Percentiles rank a stretch among this genome's conserved stretches.
Conservation (phyloP, 2,888 invertebrate genomes). For the Balanococcus diminutus region DNA sequence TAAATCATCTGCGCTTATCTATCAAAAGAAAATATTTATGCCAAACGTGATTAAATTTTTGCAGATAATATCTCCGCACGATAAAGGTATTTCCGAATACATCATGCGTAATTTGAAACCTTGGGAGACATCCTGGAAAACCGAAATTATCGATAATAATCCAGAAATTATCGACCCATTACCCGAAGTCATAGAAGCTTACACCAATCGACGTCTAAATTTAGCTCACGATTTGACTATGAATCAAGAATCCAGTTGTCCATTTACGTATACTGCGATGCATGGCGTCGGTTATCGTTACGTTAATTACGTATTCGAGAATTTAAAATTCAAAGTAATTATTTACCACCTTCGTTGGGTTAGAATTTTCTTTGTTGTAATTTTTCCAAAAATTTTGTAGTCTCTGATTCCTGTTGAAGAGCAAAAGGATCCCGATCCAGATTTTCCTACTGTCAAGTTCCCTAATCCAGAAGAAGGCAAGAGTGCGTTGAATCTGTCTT, state of each 20-base stretch:
- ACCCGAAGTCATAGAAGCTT: constrained; percentile 70
- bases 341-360: neutral
- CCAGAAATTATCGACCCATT: constrained; percentile 70
- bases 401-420: constrained; percentile 58
- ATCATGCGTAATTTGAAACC: constrained; percentile 82
- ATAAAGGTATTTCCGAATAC: constrained; percentile 79
- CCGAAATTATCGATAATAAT: constrained; percentile 48
- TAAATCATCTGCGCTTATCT: constrained; percentile 58
- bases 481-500: constrained; percentile 76
- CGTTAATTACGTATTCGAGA: constrained; percentile 75
- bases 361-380: neutral
- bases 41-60: neutral
- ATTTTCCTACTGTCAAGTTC: constrained; percentile 95
- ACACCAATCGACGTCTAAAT: constrained; percentile 68
- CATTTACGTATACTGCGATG: constrained; percentile 93
- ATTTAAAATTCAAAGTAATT: constrained; percentile 74
- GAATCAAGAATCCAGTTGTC: constrained; percentile 67
- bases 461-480: constrained; percentile 98
- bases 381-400: constrained; percentile 44
- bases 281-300: constrained; percentile 93
- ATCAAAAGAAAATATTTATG: neutral
- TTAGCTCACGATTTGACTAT: constrained; percentile 66
- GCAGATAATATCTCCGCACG: constrained; percentile 89
- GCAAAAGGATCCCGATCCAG: constrained; percentile 90
- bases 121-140: constrained; percentile 77